Percentiles rank a stretch among this genome's conserved stretches.
Evolutionary conservation across 2,888 invertebrate genomes (phyloP).

Genomic region (Leptopterna dolabrata): DNA sequence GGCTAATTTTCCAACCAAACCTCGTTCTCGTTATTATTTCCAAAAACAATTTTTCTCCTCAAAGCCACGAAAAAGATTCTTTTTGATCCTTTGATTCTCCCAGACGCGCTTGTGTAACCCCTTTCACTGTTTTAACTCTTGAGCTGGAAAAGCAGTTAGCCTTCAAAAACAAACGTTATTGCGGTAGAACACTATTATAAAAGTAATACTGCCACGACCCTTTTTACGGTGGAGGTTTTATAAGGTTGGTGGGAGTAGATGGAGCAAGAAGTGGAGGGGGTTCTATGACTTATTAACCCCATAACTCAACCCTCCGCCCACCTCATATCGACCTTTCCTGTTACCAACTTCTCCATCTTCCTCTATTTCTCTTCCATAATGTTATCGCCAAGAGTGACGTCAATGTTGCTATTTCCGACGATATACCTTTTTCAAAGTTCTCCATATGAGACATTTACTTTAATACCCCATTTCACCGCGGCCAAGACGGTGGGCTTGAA

Average conservation of each 20-base stretch:
- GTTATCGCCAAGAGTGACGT: constrained; percentile 16
- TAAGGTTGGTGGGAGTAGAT: not conserved
- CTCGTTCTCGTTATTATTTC: not conserved
- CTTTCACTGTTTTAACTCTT: not conserved
- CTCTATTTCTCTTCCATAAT: constrained; percentile 3
- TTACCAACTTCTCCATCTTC: constrained; percentile 12
- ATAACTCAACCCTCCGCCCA: not conserved
- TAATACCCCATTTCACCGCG: not conserved
- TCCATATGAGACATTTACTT: not conserved
- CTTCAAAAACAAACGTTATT: constrained; percentile 5
- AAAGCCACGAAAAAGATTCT: not conserved
- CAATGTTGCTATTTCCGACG: not conserved
- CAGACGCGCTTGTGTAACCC: not conserved
- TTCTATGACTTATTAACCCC: constrained; percentile 28
- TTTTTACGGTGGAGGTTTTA: not conserved
- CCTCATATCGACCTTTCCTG: constrained; percentile 9
- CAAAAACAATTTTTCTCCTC: not conserved
- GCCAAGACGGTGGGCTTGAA: not conserved
- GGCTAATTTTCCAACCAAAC: not conserved
- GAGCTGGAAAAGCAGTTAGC: not conserved
- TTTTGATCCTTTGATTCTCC: not conserved
- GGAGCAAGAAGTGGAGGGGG: not conserved
- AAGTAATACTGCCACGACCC: constrained; percentile 2
- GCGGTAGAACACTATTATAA: constrained; percentile 17
- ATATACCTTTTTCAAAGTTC: not conserved